These are phyloP conservation scores for Apostichopus japonicus DNA, from an alignment of 35 echinoderm and acorn worm species.

Conservation along the genomic window DNA sequence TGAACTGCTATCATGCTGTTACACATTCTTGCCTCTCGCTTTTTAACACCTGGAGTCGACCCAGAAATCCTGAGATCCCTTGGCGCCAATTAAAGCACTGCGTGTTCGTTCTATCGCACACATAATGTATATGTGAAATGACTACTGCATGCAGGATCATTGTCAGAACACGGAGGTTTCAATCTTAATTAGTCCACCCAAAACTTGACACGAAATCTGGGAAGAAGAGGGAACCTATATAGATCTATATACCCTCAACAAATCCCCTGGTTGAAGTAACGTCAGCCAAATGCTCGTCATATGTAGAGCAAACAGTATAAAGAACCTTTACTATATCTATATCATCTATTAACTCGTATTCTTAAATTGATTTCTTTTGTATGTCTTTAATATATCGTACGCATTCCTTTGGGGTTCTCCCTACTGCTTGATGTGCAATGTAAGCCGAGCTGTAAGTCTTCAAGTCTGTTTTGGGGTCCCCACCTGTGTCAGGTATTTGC, in stretches of 20 bases:
- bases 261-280: too few relatives aligned
- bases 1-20: background rate
- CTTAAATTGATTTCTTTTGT: too few relatives aligned
- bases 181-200: background rate
- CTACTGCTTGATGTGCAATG: background rate
- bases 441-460: background rate
- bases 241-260: too few relatives aligned
- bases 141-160: background rate
- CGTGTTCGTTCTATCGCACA: background rate
- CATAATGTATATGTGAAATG: background rate
- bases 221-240: too few relatives aligned
- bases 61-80: constrained; percentile 1
- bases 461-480: background rate
- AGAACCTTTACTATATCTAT: too few relatives aligned
- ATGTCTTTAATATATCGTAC: too few relatives aligned
- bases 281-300: too few relatives aligned
- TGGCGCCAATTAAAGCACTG: constrained; percentile 27
- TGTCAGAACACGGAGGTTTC: background rate
- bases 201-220: background rate
- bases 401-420: too few relatives aligned
- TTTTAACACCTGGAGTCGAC: constrained; percentile 54
- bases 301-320: too few relatives aligned
- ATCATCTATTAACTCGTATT: too few relatives aligned
- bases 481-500: constrained; percentile 6
- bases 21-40: constrained; percentile 7